Percentiles rank a stretch among this genome's conserved stretches.
phyloP scores from a whole-genome alignment of 1,140 invertebrate genomes.

The Zelostemma sp. region DNA sequence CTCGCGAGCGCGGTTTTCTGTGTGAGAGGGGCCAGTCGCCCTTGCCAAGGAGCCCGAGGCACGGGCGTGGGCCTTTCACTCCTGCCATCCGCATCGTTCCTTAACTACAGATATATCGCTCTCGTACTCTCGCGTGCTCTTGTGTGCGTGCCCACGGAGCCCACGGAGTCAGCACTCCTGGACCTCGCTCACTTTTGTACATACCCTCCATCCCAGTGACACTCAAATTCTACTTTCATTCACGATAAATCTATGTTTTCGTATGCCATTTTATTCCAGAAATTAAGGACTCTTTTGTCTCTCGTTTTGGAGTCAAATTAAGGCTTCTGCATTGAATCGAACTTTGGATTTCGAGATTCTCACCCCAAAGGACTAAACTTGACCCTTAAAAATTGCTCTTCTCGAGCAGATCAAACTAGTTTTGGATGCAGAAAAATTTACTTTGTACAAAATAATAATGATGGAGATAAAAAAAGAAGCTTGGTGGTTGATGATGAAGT shows the following conservation, averaged over 20 bases:
- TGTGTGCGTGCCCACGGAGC: constrained; percentile 32
- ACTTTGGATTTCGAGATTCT: too few species aligned
- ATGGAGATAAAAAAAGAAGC: too few species aligned
- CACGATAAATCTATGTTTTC: too few species aligned
- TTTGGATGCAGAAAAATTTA: too few species aligned
- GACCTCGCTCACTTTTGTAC: constrained; percentile 43
- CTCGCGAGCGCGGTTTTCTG: constrained; percentile 1
- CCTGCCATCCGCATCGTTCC: constrained; percentile 65
- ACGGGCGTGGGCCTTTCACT: constrained; percentile 72
- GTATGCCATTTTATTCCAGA: too few species aligned
- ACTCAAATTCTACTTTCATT: constrained; percentile 40
- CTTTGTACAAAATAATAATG: too few species aligned
- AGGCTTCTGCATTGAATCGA: too few species aligned
- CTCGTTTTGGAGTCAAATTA: too few species aligned
- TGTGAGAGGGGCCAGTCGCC: constrained; percentile 64
- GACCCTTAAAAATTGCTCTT: too few species aligned
- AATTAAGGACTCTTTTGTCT: too few species aligned
- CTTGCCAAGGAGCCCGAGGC: constrained; percentile 69
- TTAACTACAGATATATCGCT: constrained; percentile 38
- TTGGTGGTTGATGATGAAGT: constrained; percentile 19
- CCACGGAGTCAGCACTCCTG: constrained; percentile 33
- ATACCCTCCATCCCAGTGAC: constrained; percentile 45
- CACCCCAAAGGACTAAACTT: too few species aligned
- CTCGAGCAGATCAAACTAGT: too few species aligned
- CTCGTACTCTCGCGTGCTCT: constrained; percentile 20